These are phyloP conservation scores for Acrocephalus kingi DNA, from an alignment of 2,113 vertebrate genomes.

Conservation along the genomic window DNA sequence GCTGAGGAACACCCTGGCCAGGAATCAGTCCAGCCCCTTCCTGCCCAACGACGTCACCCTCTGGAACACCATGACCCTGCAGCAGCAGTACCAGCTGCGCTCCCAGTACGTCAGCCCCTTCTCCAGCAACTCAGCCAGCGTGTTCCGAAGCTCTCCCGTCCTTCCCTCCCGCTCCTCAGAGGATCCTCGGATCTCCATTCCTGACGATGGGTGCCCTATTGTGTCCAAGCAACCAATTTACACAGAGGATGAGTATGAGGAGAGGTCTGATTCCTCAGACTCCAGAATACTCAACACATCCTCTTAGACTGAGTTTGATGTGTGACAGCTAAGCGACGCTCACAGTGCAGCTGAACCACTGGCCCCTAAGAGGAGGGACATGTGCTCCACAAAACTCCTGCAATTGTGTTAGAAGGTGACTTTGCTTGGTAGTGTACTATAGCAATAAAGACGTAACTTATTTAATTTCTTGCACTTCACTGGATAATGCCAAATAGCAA, in stretches of 20 bases:
- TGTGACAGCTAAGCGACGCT: background rate
- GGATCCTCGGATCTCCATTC: constrained; percentile 84
- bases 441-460: constrained; percentile 78
- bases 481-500: constrained; percentile 82
- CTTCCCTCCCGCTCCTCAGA: constrained; percentile 81
- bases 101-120: constrained; percentile 95
- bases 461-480: constrained; percentile 81
- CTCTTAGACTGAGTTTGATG: constrained; percentile 65
- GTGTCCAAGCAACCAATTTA: constrained; percentile 89
- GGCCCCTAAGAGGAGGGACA: constrained; percentile 4
- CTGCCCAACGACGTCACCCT: constrained; percentile 91
- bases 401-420: constrained; percentile 54
- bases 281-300: constrained; percentile 92
- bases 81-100: constrained; percentile 96
- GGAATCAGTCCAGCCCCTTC: constrained; percentile 87
- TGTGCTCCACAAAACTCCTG: background rate
- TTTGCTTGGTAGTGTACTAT: constrained; percentile 72
- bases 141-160: constrained; percentile 87
- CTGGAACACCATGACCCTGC: constrained; percentile 97
- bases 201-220: constrained; percentile 85
- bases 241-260: constrained; percentile 94
- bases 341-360: constrained; percentile 43
- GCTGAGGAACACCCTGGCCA: constrained; percentile 90
- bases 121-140: constrained; percentile 73
- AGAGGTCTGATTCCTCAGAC: constrained; percentile 93